Conservation (phyloP, 2,888 invertebrate species). For the Antheraea assamensis region DNA sequence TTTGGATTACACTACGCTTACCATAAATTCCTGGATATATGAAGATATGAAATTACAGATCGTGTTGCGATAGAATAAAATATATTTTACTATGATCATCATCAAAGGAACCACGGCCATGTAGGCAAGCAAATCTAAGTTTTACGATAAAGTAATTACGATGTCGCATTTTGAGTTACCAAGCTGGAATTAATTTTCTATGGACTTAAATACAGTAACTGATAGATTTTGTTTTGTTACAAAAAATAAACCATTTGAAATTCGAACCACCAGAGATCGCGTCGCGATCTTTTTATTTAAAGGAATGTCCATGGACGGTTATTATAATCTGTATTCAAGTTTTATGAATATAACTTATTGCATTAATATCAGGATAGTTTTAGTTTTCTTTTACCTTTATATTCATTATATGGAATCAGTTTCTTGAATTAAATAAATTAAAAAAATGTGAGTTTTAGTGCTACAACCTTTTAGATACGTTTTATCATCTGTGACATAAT, state of each 20-base stretch:
- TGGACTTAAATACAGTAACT: neutral
- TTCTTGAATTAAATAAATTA: no score
- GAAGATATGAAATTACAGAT: no score
- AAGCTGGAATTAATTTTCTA: neutral
- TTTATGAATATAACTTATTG: neutral
- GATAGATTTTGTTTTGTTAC: neutral
- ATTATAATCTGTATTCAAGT: neutral
- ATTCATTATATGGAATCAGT: no score
- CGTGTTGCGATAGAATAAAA: no score
- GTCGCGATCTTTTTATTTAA: neutral
- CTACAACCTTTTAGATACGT: no score
- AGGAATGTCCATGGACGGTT: neutral
- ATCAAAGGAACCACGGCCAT: no score
- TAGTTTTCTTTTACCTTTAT: no score
- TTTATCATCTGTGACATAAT: no score
- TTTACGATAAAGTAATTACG: neutral
- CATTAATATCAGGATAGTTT: neutral
- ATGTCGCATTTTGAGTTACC: neutral
- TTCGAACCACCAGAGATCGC: neutral
- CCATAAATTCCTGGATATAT: no score
- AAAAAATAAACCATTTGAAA: neutral
- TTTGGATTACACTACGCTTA: no score
- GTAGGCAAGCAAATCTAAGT: neutral
- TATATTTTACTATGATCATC: no score
- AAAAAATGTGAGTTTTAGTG: no score